phyloP scores from a whole-genome alignment of 2,113 vertebrate genomes.

The Ceyx melanurus region DNA sequence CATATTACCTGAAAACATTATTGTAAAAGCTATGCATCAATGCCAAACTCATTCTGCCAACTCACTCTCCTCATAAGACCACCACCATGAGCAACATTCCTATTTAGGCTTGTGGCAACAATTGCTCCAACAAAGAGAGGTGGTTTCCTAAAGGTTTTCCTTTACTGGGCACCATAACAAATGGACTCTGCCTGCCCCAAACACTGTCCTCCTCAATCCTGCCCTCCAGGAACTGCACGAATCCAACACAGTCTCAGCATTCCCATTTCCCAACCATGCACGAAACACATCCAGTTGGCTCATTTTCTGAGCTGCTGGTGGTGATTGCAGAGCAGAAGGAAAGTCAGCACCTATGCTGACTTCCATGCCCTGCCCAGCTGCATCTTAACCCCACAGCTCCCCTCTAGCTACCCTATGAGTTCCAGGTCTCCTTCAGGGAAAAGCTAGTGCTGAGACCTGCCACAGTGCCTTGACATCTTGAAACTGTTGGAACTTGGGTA shows the following conservation, averaged over 20 bases:
- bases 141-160: not conserved
- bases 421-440: not conserved
- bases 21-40: accelerated
- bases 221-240: accelerated
- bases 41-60: not conserved
- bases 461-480: not conserved
- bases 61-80: not conserved
- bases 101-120: not conserved
- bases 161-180: not conserved
- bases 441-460: not conserved
- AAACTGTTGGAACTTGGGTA: not conserved
- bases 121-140: not conserved
- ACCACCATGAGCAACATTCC: not conserved
- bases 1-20: not conserved
- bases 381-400: not conserved
- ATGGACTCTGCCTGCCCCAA: not conserved
- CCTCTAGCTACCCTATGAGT: not conserved
- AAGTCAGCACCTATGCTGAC: not conserved
- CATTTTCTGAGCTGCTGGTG: not conserved
- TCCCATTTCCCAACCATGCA: accelerated
- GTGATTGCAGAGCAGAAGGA: not conserved
- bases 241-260: not conserved
- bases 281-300: not conserved
- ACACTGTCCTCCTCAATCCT: not conserved
- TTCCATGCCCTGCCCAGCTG: not conserved